Percentiles rank a stretch among this genome's conserved stretches.
Evolutionary conservation across 2,888 invertebrate genomes (phyloP).

Genomic region (Pachymerium ferrugineum): DNA sequence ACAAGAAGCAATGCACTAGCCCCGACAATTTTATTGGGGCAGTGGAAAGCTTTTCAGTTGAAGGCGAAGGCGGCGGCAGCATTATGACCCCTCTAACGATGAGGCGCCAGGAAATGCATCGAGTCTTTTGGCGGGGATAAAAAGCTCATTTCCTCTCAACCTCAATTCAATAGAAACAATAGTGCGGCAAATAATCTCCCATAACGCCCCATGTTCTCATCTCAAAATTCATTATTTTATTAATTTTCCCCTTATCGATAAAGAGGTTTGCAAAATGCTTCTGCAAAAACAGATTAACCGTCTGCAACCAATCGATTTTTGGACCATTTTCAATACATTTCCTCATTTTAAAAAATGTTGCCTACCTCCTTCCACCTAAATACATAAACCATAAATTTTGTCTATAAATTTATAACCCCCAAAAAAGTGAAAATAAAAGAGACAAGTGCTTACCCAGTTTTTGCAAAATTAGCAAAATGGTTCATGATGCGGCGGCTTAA

Average conservation of each 20-base stretch:
- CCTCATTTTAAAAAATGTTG: too few species aligned
- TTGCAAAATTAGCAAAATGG: conserved; percentile 86
- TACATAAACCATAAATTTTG: too few species aligned
- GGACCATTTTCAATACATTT: too few species aligned
- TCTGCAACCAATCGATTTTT: too few species aligned
- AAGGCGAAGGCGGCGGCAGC: too few species aligned
- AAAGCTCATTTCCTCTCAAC: background rate
- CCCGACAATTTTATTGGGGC: background rate
- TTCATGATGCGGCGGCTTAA: conserved; percentile 87
- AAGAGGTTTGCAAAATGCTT: too few species aligned
- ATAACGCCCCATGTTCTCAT: too few species aligned
- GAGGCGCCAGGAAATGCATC: background rate
- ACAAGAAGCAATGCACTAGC: too few species aligned
- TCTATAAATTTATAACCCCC: background rate
- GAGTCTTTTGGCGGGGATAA: background rate
- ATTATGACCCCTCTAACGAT: background rate
- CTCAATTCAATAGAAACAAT: background rate
- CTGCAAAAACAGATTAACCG: too few species aligned
- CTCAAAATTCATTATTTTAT: background rate
- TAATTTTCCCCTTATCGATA: background rate
- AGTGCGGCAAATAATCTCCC: background rate
- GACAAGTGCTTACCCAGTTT: conserved; percentile 70
- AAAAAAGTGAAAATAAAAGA: background rate
- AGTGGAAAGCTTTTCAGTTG: background rate
- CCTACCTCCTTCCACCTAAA: too few species aligned